Percentiles rank a stretch among this genome's conserved stretches.
Conservation (phyloP, 2,888 invertebrate species). For the Girardia tigrina region DNA sequence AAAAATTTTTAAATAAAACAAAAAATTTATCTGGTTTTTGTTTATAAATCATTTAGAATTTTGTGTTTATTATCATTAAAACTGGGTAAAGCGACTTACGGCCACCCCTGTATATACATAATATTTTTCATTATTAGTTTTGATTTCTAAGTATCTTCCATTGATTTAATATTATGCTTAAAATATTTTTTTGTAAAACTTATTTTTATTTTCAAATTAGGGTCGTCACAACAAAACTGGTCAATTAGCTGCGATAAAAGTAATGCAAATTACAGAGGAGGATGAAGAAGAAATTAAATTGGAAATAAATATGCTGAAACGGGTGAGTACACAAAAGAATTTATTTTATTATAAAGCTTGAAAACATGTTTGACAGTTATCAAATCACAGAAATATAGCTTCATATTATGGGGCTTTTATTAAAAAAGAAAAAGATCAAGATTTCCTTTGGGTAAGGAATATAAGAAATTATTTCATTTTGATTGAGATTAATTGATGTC, state of each 20-base stretch:
- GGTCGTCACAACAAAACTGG: constrained; percentile 98
- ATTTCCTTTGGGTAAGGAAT: constrained; percentile 71
- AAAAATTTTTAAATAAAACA: no score
- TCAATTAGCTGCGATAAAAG: constrained; percentile 97
- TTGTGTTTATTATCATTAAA: no score
- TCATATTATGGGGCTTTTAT: constrained; percentile 99
- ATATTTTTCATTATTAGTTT: no score
- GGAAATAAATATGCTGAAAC: constrained; percentile 97
- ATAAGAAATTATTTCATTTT: neutral
- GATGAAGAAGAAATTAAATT: constrained; percentile 99
- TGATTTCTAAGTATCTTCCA: no score
- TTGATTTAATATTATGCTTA: no score
- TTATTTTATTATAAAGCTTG: constrained; percentile 28
- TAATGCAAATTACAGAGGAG: constrained; percentile 72
- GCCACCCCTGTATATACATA: no score
- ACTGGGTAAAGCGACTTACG: no score
- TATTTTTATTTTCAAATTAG: no score
- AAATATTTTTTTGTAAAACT: no score
- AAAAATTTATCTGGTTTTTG: no score
- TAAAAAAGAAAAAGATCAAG: constrained; percentile 93
- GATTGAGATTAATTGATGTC: constrained; percentile 38
- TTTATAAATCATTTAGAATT: no score
- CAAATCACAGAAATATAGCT: constrained; percentile 96
- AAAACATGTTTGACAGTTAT: constrained; percentile 57
- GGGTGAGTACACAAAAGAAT: constrained; percentile 53